Evolutionary conservation across 2,888 invertebrate genomes (phyloP).

Genomic region (Leucophenga maculata): DNA sequence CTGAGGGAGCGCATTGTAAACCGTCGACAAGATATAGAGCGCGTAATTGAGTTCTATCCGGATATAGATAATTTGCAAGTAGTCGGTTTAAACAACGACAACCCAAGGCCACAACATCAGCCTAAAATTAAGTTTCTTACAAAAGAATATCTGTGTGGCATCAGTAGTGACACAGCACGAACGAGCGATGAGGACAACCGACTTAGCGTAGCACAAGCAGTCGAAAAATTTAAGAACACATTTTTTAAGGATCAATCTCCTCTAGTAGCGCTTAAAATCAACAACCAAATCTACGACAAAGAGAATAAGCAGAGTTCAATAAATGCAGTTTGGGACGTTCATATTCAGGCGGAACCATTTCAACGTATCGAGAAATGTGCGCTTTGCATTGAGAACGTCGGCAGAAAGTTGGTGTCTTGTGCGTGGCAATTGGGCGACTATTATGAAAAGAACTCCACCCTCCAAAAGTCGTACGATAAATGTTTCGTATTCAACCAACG

Average conservation of each 20-base stretch:
- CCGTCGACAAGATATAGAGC: conserved; percentile 46
- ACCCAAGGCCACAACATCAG: background rate
- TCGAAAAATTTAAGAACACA: background rate
- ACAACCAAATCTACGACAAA: conserved; percentile 40
- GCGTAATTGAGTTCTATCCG: conserved; percentile 57
- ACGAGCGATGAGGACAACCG: background rate
- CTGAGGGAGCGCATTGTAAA: conserved; percentile 46
- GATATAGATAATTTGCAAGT: conserved; percentile 54
- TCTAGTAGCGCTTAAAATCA: conserved; percentile 49
- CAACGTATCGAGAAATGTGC: conserved; percentile 44
- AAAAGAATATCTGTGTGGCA: conserved; percentile 37
- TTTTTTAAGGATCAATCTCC: background rate
- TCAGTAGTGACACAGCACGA: conserved; percentile 47
- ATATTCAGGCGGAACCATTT: conserved; percentile 57
- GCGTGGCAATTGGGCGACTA: conserved; percentile 47
- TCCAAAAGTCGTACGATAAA: conserved; percentile 30
- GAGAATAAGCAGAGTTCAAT: conserved; percentile 8
- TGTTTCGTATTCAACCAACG: conserved; percentile 49
- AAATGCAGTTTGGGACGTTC: conserved; percentile 24
- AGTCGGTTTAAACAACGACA: conserved; percentile 41
- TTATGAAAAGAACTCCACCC: conserved; percentile 17
- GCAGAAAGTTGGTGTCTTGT: conserved; percentile 47
- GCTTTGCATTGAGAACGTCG: conserved; percentile 58
- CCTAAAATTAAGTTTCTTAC: conserved; percentile 8
- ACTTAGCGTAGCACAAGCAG: background rate